Conservation (phyloP, 2,797 vertebrate genomes). For the Chromis chromis region DNA sequence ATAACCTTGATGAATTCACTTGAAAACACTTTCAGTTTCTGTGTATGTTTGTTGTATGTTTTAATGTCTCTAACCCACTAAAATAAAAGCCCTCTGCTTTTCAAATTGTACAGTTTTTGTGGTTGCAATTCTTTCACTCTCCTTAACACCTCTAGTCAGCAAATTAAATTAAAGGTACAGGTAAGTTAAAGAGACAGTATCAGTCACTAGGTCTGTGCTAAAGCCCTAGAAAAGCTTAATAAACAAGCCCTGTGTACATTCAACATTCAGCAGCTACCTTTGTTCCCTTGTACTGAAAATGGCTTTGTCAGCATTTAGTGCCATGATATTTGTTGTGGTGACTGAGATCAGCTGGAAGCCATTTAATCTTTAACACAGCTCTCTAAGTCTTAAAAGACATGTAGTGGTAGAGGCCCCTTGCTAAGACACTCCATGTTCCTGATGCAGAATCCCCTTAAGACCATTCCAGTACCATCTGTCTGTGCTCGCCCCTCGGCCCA, state of each 20-base stretch:
- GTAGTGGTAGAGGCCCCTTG: background rate
- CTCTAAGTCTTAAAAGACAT: background rate
- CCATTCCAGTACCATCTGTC: background rate
- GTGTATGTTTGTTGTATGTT: background rate
- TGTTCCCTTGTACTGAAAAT: background rate
- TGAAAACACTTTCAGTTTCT: background rate
- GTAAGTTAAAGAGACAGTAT: background rate
- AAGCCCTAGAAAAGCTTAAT: background rate
- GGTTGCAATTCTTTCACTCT: too few relatives aligned
- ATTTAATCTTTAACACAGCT: background rate
- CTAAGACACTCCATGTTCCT: constrained; percentile 5
- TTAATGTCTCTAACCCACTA: too few relatives aligned
- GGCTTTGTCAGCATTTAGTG: constrained; percentile 14
- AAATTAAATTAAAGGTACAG: too few relatives aligned
- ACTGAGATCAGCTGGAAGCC: background rate
- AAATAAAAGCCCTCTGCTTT: too few relatives aligned
- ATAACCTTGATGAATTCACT: background rate
- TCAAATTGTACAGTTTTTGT: too few relatives aligned
- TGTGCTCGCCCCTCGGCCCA: background rate
- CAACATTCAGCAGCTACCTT: background rate
- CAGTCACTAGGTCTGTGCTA: background rate
- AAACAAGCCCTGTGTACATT: constrained; percentile 7
- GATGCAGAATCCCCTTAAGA: background rate
- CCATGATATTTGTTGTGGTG: background rate
- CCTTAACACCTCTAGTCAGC: too few relatives aligned